Evolutionary conservation across 1,140 invertebrate genomes (phyloP).

Genomic region (Bombus breviceps): DNA sequence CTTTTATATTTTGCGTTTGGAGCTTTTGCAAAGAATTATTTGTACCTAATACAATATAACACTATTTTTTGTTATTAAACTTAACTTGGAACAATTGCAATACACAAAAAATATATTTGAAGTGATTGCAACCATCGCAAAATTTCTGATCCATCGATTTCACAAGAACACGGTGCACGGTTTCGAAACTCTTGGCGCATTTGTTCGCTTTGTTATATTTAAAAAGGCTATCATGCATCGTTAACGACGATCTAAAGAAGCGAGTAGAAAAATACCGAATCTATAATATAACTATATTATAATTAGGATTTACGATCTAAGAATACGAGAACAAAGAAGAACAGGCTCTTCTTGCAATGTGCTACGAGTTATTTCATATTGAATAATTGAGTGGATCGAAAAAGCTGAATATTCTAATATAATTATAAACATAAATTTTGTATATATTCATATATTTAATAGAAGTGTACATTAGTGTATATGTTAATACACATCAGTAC

Average conservation of each 20-base stretch:
- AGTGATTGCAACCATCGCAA: neutral
- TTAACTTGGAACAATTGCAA: neutral
- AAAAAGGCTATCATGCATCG: conserved; percentile 7
- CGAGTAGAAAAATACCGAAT: conserved; percentile 48
- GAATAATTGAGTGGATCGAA: neutral
- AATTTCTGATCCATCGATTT: neutral
- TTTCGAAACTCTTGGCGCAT: conserved; percentile 7
- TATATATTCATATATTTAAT: too few relatives aligned
- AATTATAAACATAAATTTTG: neutral
- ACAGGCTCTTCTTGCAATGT: neutral
- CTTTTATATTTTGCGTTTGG: too few relatives aligned
- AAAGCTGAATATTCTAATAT: neutral
- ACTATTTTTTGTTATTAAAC: neutral
- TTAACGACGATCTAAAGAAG: conserved; percentile 13
- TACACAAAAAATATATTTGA: neutral
- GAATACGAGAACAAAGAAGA: conserved; percentile 10
- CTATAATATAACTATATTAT: neutral
- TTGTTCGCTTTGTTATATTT: conserved; percentile 2
- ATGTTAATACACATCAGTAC: too few relatives aligned
- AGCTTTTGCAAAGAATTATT: neutral
- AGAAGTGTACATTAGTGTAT: too few relatives aligned
- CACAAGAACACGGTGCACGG: neutral
- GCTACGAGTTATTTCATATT: neutral
- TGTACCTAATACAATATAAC: neutral
- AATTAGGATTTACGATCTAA: neutral